Percentiles rank a stretch among this genome's conserved stretches.
These are phyloP conservation scores for Pimephales promelas DNA, from an alignment of 2,113 vertebrate genomes.

Conservation along the genomic window DNA sequence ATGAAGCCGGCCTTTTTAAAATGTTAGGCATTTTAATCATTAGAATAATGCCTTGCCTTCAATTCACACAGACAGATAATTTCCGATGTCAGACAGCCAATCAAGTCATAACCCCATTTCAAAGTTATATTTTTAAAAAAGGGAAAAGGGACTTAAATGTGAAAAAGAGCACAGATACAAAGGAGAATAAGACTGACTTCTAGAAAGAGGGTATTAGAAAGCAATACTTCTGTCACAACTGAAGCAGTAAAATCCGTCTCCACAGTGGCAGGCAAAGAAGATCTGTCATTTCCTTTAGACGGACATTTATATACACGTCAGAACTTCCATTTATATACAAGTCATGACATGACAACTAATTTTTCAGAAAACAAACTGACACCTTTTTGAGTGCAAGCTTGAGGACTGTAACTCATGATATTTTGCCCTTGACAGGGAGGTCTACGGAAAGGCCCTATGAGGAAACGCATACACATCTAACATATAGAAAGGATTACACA, in stretches of 20 bases:
- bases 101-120: slow-evolving; percentile 13
- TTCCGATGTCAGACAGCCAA: slow-evolving; percentile 1
- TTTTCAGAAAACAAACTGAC: not conserved
- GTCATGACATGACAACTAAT: not conserved
- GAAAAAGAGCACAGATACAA: slow-evolving; percentile 7
- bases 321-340: not conserved
- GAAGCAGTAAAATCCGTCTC: slow-evolving; percentile 10
- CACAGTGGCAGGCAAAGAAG: not conserved
- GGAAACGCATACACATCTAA: not conserved
- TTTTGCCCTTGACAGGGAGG: not conserved
- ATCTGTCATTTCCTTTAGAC: not conserved
- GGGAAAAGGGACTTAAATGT: not conserved
- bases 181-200: not conserved
- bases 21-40: slow-evolving; percentile 12
- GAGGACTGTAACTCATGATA: not conserved
- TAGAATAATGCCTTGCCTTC: slow-evolving; percentile 10
- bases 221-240: not conserved
- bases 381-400: not conserved
- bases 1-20: slow-evolving; percentile 1
- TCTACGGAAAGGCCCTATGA: not conserved
- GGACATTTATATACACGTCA: not conserved
- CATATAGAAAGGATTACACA: not conserved
- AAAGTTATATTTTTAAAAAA: not conserved
- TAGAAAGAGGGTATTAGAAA: not conserved
- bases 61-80: slow-evolving; percentile 20